Evolutionary conservation across 2,888 invertebrate species (phyloP).

Genomic region (Thelaira solivaga): DNA sequence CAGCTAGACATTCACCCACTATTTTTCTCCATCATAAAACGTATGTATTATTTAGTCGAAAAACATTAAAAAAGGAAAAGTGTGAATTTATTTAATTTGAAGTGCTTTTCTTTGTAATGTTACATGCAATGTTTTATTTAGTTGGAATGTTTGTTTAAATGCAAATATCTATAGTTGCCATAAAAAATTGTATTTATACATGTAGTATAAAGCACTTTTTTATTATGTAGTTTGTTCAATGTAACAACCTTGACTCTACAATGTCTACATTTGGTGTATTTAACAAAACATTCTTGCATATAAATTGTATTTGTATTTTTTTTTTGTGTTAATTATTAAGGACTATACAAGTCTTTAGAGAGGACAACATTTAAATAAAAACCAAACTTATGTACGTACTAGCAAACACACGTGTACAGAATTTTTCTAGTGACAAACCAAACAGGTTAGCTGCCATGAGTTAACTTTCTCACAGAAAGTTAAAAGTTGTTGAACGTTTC

Average conservation of each 20-base stretch:
- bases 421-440: neutral
- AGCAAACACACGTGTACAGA: neutral
- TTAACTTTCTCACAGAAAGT: too few relatives aligned
- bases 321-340: conserved; percentile 13
- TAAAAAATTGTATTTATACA: too few relatives aligned
- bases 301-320: neutral
- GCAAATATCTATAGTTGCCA: neutral
- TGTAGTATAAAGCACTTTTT: neutral
- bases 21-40: neutral
- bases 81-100: neutral
- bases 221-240: neutral
- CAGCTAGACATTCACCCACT: neutral
- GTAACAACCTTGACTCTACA: conserved; percentile 29
- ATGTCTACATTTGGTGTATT: conserved; percentile 28
- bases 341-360: neutral
- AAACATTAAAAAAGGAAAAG: neutral
- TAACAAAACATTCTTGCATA: neutral
- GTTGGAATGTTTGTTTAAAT: conserved; percentile 2
- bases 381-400: neutral
- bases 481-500: too few relatives aligned
- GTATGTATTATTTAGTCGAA: too few relatives aligned
- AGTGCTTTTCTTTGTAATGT: neutral
- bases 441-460: neutral
- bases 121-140: neutral
- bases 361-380: neutral